Evolutionary conservation across 2,797 vertebrate species (phyloP), one percentile per base, ranked within the genome.

Genomic region (Intellagama lesueurii): DNA sequence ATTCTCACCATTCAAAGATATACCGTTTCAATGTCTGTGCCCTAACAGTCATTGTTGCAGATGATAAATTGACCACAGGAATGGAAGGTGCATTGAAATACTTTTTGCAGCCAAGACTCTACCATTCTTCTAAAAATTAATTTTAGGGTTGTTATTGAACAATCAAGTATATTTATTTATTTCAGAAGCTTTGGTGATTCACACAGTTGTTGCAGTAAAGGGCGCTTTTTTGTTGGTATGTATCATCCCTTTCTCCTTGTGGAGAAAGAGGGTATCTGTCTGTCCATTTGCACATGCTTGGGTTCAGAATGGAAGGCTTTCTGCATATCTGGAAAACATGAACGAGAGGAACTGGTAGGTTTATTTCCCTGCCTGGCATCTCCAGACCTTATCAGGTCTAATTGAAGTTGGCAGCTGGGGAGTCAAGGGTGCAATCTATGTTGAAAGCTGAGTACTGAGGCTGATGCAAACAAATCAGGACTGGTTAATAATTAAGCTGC

Each of bases 401-500:
- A 95, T 91, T 91, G 87, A 83, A 87, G 1, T 92, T 93, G 93
- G 92, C 93, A 95, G 92, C 90, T 87, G 44, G 73, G 76, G 91
- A 94, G 93, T 92, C 89, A 75, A 91, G 88, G 93, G 93, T 94
- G 76, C 91, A 92, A 87, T 92, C 91, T 2, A 0, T 88, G 85
- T 93, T 91, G 91, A 91, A 88, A 92, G 92, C 88, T 73, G 91
- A 89, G 86, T 91, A 85, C 83, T 89, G 93, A 89, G 93, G 93
- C 92, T 94, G 92, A 94, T 94, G 91, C 87, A 93, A 94, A 94
- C 89, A 93, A 95, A 93, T 92, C 92, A 90, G 89, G 86, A 77
- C 85, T 96, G 86, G 91, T 95, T 96, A 95, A 94, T 96, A 93
- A 96, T 95, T 95, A 93, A 96, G 89, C 92, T 90, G 85, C 76